Conservation (phyloP, 2,797 vertebrate species). For the Tragopan temminckii region DNA sequence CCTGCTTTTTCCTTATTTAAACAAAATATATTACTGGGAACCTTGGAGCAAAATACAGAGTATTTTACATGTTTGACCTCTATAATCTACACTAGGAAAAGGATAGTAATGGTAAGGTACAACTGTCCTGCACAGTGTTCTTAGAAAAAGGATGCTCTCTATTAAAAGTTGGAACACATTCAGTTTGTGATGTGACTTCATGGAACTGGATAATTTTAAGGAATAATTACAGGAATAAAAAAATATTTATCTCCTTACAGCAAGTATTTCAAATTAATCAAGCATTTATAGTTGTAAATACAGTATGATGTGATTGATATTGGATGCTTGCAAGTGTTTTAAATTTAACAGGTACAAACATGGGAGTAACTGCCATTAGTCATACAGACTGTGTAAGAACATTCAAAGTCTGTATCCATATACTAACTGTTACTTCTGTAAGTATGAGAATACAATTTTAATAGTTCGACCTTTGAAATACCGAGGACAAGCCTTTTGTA, state of each 20-base stretch:
- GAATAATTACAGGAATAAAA: background rate
- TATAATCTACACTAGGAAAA: background rate
- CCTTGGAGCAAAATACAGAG: background rate
- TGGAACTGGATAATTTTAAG: background rate
- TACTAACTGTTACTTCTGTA: background rate
- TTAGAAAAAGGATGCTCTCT: background rate
- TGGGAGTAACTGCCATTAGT: background rate
- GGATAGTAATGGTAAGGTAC: background rate
- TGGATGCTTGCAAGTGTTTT: background rate
- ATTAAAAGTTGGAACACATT: background rate
- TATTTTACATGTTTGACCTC: background rate
- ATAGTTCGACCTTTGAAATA: background rate
- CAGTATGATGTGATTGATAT: background rate
- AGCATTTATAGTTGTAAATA: background rate
- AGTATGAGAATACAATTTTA: background rate
- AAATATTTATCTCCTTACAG: background rate
- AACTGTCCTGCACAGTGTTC: background rate
- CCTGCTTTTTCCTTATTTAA: background rate
- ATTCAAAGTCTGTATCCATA: background rate
- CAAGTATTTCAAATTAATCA: background rate
- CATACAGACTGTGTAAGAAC: background rate
- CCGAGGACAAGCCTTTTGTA: background rate
- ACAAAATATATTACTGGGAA: background rate
- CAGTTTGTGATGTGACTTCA: background rate
- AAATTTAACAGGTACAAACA: background rate